Conservation (phyloP, 2,113 vertebrate genomes). For the Bujurquina vittata region DNA sequence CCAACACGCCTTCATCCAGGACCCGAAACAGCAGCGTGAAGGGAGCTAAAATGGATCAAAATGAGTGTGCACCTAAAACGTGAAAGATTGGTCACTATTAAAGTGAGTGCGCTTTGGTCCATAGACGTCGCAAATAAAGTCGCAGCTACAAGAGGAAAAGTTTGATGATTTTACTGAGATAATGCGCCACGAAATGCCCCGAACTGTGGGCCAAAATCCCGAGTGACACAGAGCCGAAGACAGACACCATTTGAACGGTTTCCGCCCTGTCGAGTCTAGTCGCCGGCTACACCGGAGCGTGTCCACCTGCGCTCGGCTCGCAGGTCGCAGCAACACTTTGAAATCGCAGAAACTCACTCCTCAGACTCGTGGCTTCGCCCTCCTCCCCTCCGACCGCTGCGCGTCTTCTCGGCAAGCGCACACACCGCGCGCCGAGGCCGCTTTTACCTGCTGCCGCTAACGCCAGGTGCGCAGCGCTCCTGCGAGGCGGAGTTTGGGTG, state of each 20-base stretch:
- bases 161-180: not conserved
- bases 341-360: conserved; percentile 14
- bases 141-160: not conserved
- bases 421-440: not conserved
- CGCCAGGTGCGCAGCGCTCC: conserved; percentile 52
- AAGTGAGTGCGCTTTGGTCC: not conserved
- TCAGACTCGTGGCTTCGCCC: not conserved
- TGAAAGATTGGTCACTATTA: accelerated
- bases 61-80: accelerated
- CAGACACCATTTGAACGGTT: not conserved
- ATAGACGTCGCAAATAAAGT: not conserved
- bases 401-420: not conserved
- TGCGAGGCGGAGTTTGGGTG: conserved; percentile 15
- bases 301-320: not conserved
- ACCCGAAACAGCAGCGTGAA: not conserved
- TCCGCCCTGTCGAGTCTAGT: not conserved
- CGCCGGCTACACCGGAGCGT: not conserved
- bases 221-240: not conserved
- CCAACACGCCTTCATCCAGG: not conserved
- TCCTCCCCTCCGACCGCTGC: not conserved
- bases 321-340: not conserved
- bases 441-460: conserved; percentile 34
- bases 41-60: not conserved
- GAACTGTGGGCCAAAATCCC: not conserved
- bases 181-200: not conserved